Evolutionary conservation across 2,113 vertebrate genomes (phyloP), one percentile per base, ranked within the genome.

Genomic region (Passerina amoena): DNA sequence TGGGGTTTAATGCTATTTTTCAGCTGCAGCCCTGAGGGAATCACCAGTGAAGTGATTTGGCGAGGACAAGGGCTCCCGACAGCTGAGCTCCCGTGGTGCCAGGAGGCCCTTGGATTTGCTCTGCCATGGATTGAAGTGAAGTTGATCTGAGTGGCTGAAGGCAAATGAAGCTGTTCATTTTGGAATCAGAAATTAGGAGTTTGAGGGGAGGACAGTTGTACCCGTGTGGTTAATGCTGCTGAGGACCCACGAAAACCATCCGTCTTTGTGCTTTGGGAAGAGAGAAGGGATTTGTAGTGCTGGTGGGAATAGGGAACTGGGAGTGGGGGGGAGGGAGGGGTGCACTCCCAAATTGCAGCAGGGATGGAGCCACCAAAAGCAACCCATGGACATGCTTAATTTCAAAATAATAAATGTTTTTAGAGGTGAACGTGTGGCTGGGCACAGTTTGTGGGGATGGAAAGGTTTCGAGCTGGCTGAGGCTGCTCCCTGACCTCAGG

Each of bases 311-410:
- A 1, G 24, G 27, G 22, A 47, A 9, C 59, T 60, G 16, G 57
- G 56, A 23, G 4, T 11, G 24, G 5, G 5, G 1, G 5, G 4
- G 10, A 9, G 53, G 63, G 45, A 68, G 35, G 31, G 10, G 44
- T n/a, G 35, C 0, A 0, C 14, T 82, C 48, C 33, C 3, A 5
- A 37, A 35, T 7, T 88, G n/a, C 14, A 61, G 31, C 3, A 2
- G 56, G 38, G 40, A 63, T 75, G 51, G 12, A 82, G 23, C 47
- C 11, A 45, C 31, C 44, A 38, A 63, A 71, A 82, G 13, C 44
- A 86, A 38, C 33, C 9, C 18, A 20, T 3, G 1, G 42, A 48
- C 2, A 19, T 19, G 42, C 71, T 90, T 71, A 37, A 59, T 79
- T 66, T 25, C 0, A 48, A 71, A 88, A 37, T 64, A 72, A 77